Evolutionary conservation across 2,797 vertebrate species (phyloP).

Genomic region (Argya squamiceps): DNA sequence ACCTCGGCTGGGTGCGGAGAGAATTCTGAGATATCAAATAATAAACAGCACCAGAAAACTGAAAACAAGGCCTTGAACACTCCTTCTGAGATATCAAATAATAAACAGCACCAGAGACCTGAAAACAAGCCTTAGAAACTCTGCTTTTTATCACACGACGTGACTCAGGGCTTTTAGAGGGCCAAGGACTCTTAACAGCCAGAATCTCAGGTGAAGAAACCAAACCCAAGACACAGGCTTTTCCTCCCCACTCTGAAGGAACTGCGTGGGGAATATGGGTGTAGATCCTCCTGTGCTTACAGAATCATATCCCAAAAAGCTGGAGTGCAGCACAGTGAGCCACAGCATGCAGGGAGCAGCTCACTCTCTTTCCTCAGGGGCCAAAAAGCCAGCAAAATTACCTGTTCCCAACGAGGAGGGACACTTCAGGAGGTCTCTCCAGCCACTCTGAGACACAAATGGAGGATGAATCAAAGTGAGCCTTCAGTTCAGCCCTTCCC

Average conservation of each 20-base stretch:
- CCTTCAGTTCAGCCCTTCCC: not conserved
- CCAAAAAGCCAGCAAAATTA: not conserved
- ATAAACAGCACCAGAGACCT: too few relatives aligned
- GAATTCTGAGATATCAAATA: too few relatives aligned
- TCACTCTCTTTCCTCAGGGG: not conserved
- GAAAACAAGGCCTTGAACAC: too few relatives aligned
- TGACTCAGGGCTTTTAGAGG: too few relatives aligned
- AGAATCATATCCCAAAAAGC: not conserved
- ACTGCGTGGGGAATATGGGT: accelerated
- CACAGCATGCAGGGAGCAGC: not conserved
- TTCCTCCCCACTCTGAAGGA: not conserved
- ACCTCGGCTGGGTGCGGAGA: too few relatives aligned
- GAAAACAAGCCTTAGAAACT: too few relatives aligned
- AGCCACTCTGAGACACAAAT: not conserved
- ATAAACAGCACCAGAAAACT: too few relatives aligned
- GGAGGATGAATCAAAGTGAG: not conserved
- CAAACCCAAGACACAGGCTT: too few relatives aligned
- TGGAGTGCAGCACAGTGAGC: not conserved
- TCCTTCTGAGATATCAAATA: too few relatives aligned
- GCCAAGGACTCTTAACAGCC: too few relatives aligned
- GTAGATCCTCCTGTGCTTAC: not conserved
- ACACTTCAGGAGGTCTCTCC: not conserved
- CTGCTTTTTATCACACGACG: too few relatives aligned
- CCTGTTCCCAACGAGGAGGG: not conserved
- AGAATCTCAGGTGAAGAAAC: too few relatives aligned